Conservation (phyloP, 2,888 invertebrate genomes). For the Xylota sylvarum region DNA sequence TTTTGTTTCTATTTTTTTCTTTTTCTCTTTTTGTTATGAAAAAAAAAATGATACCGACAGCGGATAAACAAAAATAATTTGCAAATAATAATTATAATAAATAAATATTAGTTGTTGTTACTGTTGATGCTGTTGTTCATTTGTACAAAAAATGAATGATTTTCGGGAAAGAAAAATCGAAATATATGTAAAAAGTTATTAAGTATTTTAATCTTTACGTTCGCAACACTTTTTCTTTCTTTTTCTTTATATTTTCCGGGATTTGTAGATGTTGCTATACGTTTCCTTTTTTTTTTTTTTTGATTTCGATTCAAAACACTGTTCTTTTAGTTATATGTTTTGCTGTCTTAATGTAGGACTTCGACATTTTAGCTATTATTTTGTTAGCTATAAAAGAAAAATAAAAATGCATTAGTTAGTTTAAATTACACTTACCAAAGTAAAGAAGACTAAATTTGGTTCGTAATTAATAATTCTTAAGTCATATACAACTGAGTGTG, state of each 20-base stretch:
- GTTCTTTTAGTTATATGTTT: slow-evolving; percentile 67
- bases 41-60: slow-evolving; percentile 43
- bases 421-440: background rate
- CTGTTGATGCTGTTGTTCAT: slow-evolving; percentile 25
- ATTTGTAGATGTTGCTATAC: slow-evolving; percentile 45
- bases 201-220: slow-evolving; percentile 46
- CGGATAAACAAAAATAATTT: slow-evolving; percentile 37
- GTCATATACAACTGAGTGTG: slow-evolving; percentile 2
- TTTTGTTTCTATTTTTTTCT: slow-evolving; percentile 14
- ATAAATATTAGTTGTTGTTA: slow-evolving; percentile 40
- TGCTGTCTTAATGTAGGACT: slow-evolving; percentile 80
- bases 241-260: slow-evolving; percentile 29
- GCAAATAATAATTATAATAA: slow-evolving; percentile 52
- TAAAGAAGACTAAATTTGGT: too few species aligned
- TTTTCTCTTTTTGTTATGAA: slow-evolving; percentile 16
- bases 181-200: slow-evolving; percentile 36
- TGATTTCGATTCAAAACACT: slow-evolving; percentile 59
- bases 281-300: slow-evolving; percentile 16
- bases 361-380: slow-evolving; percentile 83
- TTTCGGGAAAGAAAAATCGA: slow-evolving; percentile 27
- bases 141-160: slow-evolving; percentile 49
- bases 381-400: slow-evolving; percentile 80
- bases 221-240: slow-evolving; percentile 60
- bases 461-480: background rate
- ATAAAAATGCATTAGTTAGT: slow-evolving; percentile 38